Evolutionary conservation across 1,140 invertebrate species (phyloP).

Genomic region (Platorchestia sp.): DNA sequence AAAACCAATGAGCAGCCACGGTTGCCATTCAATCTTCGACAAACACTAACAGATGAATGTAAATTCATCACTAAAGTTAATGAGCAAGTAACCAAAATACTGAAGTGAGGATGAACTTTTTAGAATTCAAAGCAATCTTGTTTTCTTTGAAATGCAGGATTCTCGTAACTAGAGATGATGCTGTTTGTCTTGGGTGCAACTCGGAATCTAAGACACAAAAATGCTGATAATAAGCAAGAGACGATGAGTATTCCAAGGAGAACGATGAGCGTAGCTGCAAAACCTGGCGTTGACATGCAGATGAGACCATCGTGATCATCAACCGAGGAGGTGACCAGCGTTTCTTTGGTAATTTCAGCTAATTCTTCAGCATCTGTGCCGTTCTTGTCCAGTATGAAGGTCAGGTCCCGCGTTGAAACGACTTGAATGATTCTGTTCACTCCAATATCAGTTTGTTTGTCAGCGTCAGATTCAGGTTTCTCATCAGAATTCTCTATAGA

Average conservation of each 20-base stretch:
- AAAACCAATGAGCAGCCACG: not conserved
- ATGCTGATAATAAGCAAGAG: constrained; percentile 86
- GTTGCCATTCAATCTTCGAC: not conserved
- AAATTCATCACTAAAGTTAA: not conserved
- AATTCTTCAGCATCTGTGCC: constrained; percentile 44
- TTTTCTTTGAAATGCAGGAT: constrained; percentile 68
- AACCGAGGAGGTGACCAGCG: constrained; percentile 64
- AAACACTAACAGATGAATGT: not conserved
- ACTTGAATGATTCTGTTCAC: constrained; percentile 84
- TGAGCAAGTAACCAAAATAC: constrained; percentile 15
- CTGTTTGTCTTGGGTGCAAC: constrained; percentile 74
- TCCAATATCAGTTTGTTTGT: constrained; percentile 83
- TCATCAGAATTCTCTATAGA: not conserved
- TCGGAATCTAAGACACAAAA: constrained; percentile 80
- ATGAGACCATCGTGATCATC: constrained; percentile 76
- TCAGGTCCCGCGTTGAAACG: constrained; percentile 86
- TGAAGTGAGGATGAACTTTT: not conserved
- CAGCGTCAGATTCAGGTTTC: constrained; percentile 64
- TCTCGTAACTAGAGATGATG: constrained; percentile 68
- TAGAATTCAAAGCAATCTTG: constrained; percentile 67
- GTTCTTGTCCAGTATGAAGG: constrained; percentile 79
- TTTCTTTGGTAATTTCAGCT: constrained; percentile 67
- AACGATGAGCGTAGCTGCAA: constrained; percentile 85
- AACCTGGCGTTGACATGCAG: constrained; percentile 92
- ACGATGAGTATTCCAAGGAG: constrained; percentile 84